Evolutionary conservation across 1,140 invertebrate genomes (phyloP).

Genomic region (Camponotus floridanus): DNA sequence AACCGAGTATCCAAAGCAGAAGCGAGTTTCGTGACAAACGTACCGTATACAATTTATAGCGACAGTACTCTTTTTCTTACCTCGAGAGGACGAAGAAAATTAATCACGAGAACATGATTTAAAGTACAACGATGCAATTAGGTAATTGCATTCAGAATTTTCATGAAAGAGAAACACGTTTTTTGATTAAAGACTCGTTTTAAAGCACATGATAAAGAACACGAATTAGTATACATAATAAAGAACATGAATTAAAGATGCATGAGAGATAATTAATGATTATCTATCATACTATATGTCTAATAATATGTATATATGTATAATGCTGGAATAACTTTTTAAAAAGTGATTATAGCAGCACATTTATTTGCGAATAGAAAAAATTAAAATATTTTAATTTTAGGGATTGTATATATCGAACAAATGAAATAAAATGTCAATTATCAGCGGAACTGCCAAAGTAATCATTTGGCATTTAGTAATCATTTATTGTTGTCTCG

Average conservation of each 20-base stretch:
- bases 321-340: neutral
- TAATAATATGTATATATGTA: no score
- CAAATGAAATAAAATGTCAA: conserved; percentile 5
- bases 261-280: neutral
- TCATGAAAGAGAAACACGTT: neutral
- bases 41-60: conserved; percentile 21
- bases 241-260: neutral
- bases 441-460: neutral
- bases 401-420: neutral
- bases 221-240: neutral
- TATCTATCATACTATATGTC: neutral
- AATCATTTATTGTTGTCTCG: conserved; percentile 11
- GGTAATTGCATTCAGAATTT: neutral
- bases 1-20: conserved; percentile 19
- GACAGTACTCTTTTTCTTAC: neutral
- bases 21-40: conserved; percentile 38
- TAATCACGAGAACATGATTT: conserved; percentile 5
- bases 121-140: conserved; percentile 14
- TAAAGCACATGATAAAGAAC: neutral
- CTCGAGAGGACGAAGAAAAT: conserved; percentile 11
- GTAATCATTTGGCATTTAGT: neutral
- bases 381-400: neutral
- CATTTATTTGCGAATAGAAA: neutral
- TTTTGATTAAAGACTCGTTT: neutral
- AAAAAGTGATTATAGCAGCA: neutral